Conservation (phyloP, 2,797 vertebrate genomes). For the Diplodus sargus region DNA sequence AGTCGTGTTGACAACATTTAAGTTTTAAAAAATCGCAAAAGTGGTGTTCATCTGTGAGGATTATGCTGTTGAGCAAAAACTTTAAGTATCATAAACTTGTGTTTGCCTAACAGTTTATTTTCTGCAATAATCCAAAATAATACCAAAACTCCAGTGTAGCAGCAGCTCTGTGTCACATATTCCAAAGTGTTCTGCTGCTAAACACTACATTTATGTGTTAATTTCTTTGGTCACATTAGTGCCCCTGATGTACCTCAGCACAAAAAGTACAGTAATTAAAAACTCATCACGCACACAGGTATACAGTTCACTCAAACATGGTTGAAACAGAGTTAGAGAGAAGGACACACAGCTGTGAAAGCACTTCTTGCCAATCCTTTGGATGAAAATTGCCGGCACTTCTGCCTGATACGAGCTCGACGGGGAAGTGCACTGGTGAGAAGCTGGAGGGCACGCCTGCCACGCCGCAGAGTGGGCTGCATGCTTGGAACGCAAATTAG, state of each 20-base stretch:
- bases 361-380: conserved; percentile 29
- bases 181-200: not conserved
- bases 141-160: not conserved
- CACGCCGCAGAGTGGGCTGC: not conserved
- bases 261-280: not conserved
- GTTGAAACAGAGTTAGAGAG: not conserved
- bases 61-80: too few species aligned
- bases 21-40: too few species aligned
- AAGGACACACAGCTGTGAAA: conserved; percentile 47
- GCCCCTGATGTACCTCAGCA: conserved; percentile 1
- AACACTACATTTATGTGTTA: not conserved
- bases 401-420: conserved; percentile 21
- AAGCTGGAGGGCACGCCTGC: conserved; percentile 27
- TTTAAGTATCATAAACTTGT: too few species aligned
- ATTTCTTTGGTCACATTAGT: conserved; percentile 5
- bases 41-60: too few species aligned
- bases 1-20: too few species aligned
- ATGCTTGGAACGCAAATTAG: conserved; percentile 41
- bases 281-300: not conserved
- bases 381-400: conserved; percentile 39
- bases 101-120: too few species aligned
- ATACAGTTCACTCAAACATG: not conserved
- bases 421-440: conserved; percentile 13
- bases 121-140: too few species aligned
- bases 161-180: not conserved